Percentiles rank a stretch among this genome's conserved stretches.
phyloP scores from a whole-genome alignment of 2,113 vertebrate species.

The rabbit (Oryctolagus cuniculus) region DNA sequence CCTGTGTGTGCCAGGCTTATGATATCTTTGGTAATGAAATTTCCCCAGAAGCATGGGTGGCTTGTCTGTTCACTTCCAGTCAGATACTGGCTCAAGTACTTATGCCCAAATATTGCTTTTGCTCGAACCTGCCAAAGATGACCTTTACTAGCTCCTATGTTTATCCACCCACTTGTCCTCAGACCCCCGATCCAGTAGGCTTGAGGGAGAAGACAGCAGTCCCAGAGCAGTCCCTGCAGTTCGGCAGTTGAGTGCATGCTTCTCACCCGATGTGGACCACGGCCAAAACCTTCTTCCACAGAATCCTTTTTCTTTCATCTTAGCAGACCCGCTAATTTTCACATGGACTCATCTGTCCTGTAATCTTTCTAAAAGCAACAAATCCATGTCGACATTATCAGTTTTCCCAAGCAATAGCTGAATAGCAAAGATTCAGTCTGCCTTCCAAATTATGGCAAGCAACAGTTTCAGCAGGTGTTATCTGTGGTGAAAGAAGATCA shows the following conservation, averaged over 20 bases:
- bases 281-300: neutral
- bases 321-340: neutral
- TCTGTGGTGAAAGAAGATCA: neutral
- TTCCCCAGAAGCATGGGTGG: neutral
- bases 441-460: neutral
- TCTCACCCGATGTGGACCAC: neutral
- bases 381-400: neutral
- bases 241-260: neutral
- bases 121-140: neutral
- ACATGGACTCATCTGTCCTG: neutral
- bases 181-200: neutral
- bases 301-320: neutral
- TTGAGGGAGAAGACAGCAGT: neutral
- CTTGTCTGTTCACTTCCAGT: neutral
- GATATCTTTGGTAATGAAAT: conserved; percentile 30
- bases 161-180: neutral
- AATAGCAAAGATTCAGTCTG: neutral
- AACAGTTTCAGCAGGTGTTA: neutral
- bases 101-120: neutral
- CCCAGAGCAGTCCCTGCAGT: neutral
- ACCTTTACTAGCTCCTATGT: neutral
- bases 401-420: neutral
- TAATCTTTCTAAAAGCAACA: conserved; percentile 34
- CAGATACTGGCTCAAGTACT: conserved; percentile 19
- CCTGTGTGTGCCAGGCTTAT: neutral